A percentile compares a stretch with the other conserved stretches of the same genome.
Evolutionary conservation across 2,888 invertebrate species (phyloP).

Genomic region (Eutolmus rufibarbis): DNA sequence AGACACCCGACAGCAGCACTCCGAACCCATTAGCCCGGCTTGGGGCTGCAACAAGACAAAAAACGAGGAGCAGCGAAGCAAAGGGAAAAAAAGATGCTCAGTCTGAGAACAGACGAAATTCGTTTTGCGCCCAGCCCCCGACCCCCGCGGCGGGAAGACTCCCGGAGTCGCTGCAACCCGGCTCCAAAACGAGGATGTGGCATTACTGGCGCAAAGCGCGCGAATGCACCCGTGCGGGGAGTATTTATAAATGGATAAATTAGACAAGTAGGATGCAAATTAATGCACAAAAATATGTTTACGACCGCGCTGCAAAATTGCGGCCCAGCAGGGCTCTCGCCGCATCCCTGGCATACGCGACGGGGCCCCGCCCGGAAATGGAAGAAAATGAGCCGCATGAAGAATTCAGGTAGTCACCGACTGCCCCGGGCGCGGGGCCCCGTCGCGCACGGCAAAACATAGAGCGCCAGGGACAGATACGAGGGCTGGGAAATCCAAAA

Average conservation of each 20-base stretch:
- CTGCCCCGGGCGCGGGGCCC: neutral
- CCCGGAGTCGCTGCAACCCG: neutral
- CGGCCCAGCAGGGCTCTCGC: neutral
- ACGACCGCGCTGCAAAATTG: neutral
- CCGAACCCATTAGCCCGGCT: neutral
- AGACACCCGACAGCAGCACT: neutral
- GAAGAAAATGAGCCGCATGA: slow-evolving; percentile 21
- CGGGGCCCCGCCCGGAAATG: neutral
- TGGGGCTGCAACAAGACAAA: neutral
- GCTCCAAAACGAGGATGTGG: neutral
- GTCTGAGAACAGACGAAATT: slow-evolving; percentile 2
- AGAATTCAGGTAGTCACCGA: slow-evolving; percentile 15
- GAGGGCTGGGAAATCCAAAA: slow-evolving; percentile 4
- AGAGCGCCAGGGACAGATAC: neutral
- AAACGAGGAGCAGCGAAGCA: neutral
- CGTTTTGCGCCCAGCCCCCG: neutral
- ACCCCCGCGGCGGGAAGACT: neutral
- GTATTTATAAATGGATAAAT: slow-evolving; percentile 33
- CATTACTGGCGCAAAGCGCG: neutral
- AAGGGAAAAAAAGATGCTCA: neutral
- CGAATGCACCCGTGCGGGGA: neutral
- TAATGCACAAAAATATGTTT: slow-evolving; percentile 32
- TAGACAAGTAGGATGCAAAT: slow-evolving; percentile 31
- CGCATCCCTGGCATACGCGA: neutral
- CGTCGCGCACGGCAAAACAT: neutral